phyloP scores from a whole-genome alignment of 2,888 invertebrate genomes.

The Philaethria dido region DNA sequence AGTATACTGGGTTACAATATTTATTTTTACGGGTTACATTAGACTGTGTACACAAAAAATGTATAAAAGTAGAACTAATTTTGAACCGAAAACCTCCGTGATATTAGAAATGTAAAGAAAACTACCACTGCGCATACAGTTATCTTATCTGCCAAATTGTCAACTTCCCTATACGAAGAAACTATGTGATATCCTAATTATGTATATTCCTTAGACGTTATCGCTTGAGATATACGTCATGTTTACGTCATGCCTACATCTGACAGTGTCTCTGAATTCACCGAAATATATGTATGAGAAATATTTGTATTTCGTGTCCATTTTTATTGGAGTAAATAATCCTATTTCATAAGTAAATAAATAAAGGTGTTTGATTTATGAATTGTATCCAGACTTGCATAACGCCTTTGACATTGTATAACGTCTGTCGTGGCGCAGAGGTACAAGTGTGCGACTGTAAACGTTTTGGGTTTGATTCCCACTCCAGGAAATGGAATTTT shows the following conservation, averaged over 20 bases:
- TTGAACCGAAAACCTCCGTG: not conserved
- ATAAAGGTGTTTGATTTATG: too few relatives aligned
- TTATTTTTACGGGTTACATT: too few relatives aligned
- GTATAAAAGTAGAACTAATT: not conserved
- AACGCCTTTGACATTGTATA: too few relatives aligned
- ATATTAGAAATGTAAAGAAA: not conserved
- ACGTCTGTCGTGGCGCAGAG: too few relatives aligned
- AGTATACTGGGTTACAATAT: too few relatives aligned
- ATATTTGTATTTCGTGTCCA: not conserved
- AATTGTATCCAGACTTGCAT: too few relatives aligned
- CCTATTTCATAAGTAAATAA: not conserved
- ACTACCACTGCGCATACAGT: not conserved
- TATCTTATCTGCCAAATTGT: not conserved
- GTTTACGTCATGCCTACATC: conserved; percentile 2
- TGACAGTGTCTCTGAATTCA: not conserved
- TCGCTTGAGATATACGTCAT: conserved; percentile 7
- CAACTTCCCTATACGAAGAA: not conserved
- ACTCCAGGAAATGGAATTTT: too few relatives aligned
- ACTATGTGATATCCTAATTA: conserved; percentile 8
- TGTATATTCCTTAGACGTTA: conserved; percentile 8
- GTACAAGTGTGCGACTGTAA: too few relatives aligned
- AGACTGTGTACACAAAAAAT: not conserved
- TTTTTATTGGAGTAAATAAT: not conserved
- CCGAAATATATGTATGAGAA: not conserved
- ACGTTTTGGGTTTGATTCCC: too few relatives aligned